Base-by-base conservation (phyloP, 2,888 invertebrate species). In the Tipula lateralis region DNA sequence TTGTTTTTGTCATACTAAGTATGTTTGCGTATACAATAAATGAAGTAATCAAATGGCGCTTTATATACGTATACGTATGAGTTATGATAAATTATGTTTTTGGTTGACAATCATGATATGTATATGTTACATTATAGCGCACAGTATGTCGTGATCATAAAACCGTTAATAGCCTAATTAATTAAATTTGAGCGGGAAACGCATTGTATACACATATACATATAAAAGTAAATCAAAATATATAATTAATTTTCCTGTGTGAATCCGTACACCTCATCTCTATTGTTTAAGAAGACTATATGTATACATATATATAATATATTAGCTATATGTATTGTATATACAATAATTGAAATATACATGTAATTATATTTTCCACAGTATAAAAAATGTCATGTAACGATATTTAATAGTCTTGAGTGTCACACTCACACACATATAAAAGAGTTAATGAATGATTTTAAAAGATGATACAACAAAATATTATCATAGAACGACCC, bases 361-460 rank as follows among this genome's bases (percentile, higher is more conserved):
- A 9, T 50, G 9, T 66, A 66, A 66, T 66, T 66, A 66, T 66
- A 9, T 66, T 66, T 13, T 66, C 24, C 24, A 66, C 12, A 6
- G 9, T 50, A 50, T 3, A n/a, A 66, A 84, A 84, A 84, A 66
- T 85, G 85, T 84, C 82, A 29, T 34, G 85, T 85, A 85, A 85
- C 82, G 84, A 29, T 81, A 81, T 85, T 85, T 85, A 85, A 85
- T 85, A 84, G 85, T 83, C 34, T 85, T 84, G 81, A 85, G 84
- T 84, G 85, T 85, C 84, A 84, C 84, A 36, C 39, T 39, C 32
- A 7, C 13, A 9, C n/a, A n/a, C n/a, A 30, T 66, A 19, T 66
- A 66, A 66, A 66, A 66, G 66, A 66, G 66, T 66, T 66, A 66
- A 66, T 66, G 66, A 24, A 66, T 66, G 66, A 66, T 66, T 66